Percentiles rank a stretch among this genome's conserved stretches.
Conservation (phyloP, 2,797 vertebrate genomes). For the Apogon hyalosoma region DNA sequence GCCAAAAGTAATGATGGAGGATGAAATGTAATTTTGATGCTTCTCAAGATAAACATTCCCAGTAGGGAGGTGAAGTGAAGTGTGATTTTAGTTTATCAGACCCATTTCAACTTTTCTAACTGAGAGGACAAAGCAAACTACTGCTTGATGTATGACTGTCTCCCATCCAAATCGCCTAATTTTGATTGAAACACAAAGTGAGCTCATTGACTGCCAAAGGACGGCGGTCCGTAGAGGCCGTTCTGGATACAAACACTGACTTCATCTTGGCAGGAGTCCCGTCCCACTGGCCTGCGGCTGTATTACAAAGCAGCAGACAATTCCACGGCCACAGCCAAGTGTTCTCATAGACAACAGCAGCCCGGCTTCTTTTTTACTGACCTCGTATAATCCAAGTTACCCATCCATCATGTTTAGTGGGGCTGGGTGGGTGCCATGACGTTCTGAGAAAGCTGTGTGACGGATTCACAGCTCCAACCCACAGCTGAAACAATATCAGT, state of each 20-base stretch:
- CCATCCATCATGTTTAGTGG: constrained; percentile 69
- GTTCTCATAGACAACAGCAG: constrained; percentile 47
- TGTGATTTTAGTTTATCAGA: constrained; percentile 12
- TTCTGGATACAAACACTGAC: constrained; percentile 59
- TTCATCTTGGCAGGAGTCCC: constrained; percentile 72
- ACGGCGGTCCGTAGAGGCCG: constrained; percentile 49
- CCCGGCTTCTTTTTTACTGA: constrained; percentile 23
- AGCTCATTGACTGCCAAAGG: constrained; percentile 71
- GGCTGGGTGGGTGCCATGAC: constrained; percentile 49
- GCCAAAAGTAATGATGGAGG: constrained; percentile 30
- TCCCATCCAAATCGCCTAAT: constrained; percentile 58
- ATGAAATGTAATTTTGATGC: constrained; percentile 36
- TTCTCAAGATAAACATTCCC: constrained; percentile 34
- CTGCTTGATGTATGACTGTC: constrained; percentile 42
- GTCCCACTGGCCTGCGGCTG: constrained; percentile 48
- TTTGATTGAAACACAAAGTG: constrained; percentile 71
- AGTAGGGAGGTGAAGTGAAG: not conserved
- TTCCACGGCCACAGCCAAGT: constrained; percentile 54
- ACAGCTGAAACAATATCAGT: constrained; percentile 51
- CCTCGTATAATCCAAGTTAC: constrained; percentile 55
- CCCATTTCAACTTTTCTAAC: constrained; percentile 31
- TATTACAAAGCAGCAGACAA: constrained; percentile 62
- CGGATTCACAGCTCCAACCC: constrained; percentile 42
- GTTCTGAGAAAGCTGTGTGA: constrained; percentile 38
- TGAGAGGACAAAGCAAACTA: constrained; percentile 55